Conservation (phyloP, 1,140 invertebrate genomes). For the Leptoteleia sp. region DNA sequence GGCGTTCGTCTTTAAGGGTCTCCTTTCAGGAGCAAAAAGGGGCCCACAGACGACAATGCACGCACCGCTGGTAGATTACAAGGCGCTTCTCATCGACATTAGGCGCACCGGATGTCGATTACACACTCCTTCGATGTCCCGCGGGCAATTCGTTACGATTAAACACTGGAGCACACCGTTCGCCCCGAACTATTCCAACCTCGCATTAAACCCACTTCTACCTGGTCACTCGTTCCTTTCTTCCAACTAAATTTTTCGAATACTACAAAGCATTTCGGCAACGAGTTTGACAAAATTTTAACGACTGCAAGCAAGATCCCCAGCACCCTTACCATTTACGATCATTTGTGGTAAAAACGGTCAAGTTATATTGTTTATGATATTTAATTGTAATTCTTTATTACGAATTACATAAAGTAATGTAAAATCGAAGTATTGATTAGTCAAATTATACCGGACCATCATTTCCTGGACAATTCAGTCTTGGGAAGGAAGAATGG, state of each 20-base stretch:
- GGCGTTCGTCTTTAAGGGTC: slow-evolving; percentile 31
- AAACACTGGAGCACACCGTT: slow-evolving; percentile 45
- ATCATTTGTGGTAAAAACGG: too few relatives aligned
- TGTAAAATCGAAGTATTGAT: too few relatives aligned
- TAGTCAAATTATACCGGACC: too few relatives aligned
- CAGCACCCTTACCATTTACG: too few relatives aligned
- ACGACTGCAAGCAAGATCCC: too few relatives aligned
- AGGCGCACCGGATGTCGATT: slow-evolving; percentile 74
- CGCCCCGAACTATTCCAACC: slow-evolving; percentile 9
- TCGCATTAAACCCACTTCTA: slow-evolving; percentile 3
- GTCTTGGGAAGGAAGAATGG: too few relatives aligned
- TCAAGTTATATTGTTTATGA: too few relatives aligned
- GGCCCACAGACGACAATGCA: slow-evolving; percentile 61
- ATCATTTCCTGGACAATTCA: too few relatives aligned
- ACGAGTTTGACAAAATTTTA: too few relatives aligned
- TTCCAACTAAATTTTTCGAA: neutral
- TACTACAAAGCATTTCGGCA: too few relatives aligned
- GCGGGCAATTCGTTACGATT: slow-evolving; percentile 70
- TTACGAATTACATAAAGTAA: too few relatives aligned
- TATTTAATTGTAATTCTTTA: too few relatives aligned
- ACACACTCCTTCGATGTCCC: slow-evolving; percentile 64
- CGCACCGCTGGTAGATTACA: slow-evolving; percentile 69
- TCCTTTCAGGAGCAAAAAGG: slow-evolving; percentile 64
- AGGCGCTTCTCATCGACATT: slow-evolving; percentile 69
- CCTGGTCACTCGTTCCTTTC: slow-evolving; percentile 5